Evolutionary conservation across 2,113 vertebrate species (phyloP), one percentile per base, ranked within the genome.

Genomic region (Apus apus): DNA sequence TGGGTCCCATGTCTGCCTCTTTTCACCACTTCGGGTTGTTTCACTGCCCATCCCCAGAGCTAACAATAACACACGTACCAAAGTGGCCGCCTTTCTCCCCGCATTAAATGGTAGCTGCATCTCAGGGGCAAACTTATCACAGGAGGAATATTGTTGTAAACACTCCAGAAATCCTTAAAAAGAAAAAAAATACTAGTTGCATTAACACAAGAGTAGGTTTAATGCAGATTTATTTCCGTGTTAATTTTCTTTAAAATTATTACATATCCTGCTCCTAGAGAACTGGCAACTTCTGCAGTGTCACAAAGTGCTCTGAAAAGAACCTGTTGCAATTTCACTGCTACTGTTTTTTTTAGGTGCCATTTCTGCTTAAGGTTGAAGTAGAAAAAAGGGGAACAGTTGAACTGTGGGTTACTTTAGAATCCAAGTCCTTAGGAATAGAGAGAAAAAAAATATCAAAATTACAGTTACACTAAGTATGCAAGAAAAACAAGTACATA

Each of bases 21-120:
- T 78, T 81, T 30, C 61, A 51, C 45, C 70, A 15, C 21, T 32
- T 54, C 9, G 46, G 51, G 45, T 30, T 66, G 54, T 46, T 43
- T 43, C 83, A 26, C 30, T 65, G 57, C 30, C 43, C 23, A 2
- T 26, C 60, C 62, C 71, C 82, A 95, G 65, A 19, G 71, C 70
- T 13, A 7, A 20, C 3, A 9, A 89, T 5, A 82, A 45, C 51
- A 40, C 18, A 97, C 98, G 43, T 96, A 99, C 99, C 99, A 99
- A 34, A 99, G 98, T 0, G 98, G 99, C 85, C 99, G 98, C 89
- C 99, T 98, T 96, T 99, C 99, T 87, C 99, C 99, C 96, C 99
- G 97, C 99, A 99, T 99, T 97, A 99, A 97, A 90, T 99, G 99
- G 95, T 99, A 99, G 96, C 99, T 99, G 38, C 99, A 99, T 95